phyloP scores from a whole-genome alignment of 2,113 vertebrate genomes.

The Albula goreensis region DNA sequence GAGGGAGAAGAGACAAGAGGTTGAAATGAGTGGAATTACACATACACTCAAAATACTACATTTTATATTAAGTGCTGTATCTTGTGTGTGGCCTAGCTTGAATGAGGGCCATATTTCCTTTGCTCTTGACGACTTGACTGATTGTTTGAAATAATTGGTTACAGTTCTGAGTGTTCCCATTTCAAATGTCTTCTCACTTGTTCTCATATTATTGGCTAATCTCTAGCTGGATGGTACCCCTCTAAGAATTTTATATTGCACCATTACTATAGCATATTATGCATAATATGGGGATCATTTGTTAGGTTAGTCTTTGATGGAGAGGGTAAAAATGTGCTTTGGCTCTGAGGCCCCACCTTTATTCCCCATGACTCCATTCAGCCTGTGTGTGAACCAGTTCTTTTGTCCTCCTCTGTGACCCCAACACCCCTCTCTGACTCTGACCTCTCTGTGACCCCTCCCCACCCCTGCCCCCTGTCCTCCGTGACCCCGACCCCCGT shows the following conservation, averaged over 20 bases:
- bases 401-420: background rate
- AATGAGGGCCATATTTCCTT: background rate
- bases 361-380: background rate
- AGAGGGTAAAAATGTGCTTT: background rate
- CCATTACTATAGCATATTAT: no score
- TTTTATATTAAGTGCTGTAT: background rate
- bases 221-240: background rate
- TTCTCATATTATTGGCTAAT: background rate
- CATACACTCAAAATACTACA: background rate
- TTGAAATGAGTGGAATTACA: background rate
- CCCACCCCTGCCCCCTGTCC: background rate
- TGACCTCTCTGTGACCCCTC: background rate
- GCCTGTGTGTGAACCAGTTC: background rate
- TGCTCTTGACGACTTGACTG: background rate
- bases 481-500: background rate
- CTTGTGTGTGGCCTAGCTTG: background rate
- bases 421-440: background rate
- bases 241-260: no score
- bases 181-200: background rate
- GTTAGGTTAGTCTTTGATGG: background rate
- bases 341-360: background rate
- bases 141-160: background rate
- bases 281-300: no score
- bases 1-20: background rate
- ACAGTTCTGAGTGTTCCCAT: background rate